Conservation (phyloP, 1,140 invertebrate species). For the Myzus persicae region DNA sequence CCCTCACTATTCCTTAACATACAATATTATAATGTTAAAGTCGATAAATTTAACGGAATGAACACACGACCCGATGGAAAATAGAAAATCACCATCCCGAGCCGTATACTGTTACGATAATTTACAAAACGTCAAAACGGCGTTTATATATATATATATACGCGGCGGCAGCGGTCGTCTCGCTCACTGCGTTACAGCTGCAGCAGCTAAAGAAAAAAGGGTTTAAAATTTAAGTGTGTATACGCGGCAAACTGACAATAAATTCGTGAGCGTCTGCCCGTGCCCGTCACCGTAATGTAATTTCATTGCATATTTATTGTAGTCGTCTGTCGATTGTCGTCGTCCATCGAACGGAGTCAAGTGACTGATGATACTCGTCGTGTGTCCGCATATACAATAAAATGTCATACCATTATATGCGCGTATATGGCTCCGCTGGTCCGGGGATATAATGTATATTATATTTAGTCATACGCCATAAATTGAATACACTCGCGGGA, state of each 20-base stretch:
- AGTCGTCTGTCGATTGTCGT: background rate
- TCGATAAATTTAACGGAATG: background rate
- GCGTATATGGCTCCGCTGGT: background rate
- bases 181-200: background rate
- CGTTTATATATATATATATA: background rate
- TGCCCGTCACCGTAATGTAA: background rate
- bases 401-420: background rate
- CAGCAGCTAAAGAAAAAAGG: background rate
- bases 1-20: background rate
- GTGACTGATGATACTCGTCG: background rate
- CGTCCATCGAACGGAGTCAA: background rate
- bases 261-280: background rate
- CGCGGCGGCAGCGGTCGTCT: background rate
- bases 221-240: background rate
- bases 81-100: too few species aligned
- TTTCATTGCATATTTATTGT: background rate
- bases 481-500: background rate
- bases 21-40: background rate
- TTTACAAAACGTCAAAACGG: background rate
- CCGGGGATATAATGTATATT: background rate
- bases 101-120: background rate
- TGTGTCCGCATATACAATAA: background rate
- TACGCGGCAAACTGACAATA: background rate
- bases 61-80: background rate
- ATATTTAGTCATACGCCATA: background rate